These are phyloP conservation scores for Electrona antarctica DNA, from an alignment of 2,113 vertebrate species.

Conservation along the genomic window DNA sequence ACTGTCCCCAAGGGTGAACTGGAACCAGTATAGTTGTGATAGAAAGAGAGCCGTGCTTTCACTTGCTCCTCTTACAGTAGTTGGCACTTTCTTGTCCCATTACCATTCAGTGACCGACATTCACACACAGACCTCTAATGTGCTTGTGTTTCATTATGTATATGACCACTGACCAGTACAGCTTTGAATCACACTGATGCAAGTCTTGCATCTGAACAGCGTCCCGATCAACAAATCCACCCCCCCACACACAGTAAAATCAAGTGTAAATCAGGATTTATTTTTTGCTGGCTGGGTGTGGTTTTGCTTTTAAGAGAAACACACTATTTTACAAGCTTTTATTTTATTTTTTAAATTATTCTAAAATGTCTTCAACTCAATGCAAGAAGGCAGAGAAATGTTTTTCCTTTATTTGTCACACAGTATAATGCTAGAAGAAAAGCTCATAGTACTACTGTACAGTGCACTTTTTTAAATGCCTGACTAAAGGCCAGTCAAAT, in stretches of 20 bases:
- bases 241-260: too few species aligned
- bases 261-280: too few species aligned
- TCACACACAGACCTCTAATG: slow-evolving; percentile 32
- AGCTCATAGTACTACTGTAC: slow-evolving; percentile 3
- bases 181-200: neutral
- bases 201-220: neutral
- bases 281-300: too few species aligned
- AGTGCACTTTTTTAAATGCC: slow-evolving; percentile 44
- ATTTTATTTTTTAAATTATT: neutral
- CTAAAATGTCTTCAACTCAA: slow-evolving; percentile 1
- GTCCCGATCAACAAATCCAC: neutral
- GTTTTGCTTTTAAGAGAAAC: neutral
- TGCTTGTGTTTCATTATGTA: slow-evolving; percentile 9
- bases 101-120: slow-evolving; percentile 7
- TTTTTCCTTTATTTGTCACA: neutral
- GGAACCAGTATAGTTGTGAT: slow-evolving; percentile 33
- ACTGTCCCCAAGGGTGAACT: slow-evolving; percentile 3
- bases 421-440: neutral
- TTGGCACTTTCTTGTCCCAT: slow-evolving; percentile 30
- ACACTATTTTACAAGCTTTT: neutral
- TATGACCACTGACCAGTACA: slow-evolving; percentile 14
- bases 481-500: slow-evolving; percentile 44
- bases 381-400: slow-evolving; percentile 21
- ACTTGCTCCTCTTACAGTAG: slow-evolving; percentile 1
- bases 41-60: slow-evolving; percentile 11